Conservation (phyloP, 2,113 vertebrate species). For the Thymallus thymallus region DNA sequence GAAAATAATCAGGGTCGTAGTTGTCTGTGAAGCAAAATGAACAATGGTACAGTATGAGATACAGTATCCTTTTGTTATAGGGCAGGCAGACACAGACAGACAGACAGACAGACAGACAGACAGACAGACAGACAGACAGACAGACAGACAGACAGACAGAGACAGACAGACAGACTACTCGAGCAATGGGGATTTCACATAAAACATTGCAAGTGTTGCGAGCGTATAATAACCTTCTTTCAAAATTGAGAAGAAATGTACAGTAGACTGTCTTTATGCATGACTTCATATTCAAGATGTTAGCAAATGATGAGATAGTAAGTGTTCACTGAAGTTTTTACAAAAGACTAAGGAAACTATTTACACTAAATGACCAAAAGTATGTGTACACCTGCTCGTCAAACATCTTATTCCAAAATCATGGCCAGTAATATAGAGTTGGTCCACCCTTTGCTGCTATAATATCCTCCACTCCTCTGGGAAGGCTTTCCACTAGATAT, state of each 20-base stretch:
- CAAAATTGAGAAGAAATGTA: constrained; percentile 18
- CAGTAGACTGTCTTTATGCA: constrained; percentile 4
- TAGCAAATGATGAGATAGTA: constrained; percentile 43
- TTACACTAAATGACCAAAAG: too few species aligned
- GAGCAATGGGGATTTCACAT: neutral
- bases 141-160: neutral
- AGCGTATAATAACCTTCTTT: constrained; percentile 28
- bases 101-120: too few species aligned
- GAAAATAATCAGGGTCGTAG: constrained; percentile 55
- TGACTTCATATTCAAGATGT: constrained; percentile 52
- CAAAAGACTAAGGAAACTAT: neutral
- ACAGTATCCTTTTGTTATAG: neutral
- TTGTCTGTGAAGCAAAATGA: constrained; percentile 51
- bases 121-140: too few species aligned
- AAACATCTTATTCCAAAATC: too few species aligned
- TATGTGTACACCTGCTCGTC: too few species aligned
- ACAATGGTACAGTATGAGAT: neutral
- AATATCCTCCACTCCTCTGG: too few species aligned
- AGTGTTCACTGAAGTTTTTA: constrained; percentile 29
- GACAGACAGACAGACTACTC: too few species aligned
- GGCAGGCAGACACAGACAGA: neutral
- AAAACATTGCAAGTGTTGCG: too few species aligned
- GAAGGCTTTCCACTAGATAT: too few species aligned
- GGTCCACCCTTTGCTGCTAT: too few species aligned
- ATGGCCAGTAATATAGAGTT: too few species aligned